phyloP scores from a whole-genome alignment of 2,113 vertebrate species.

The Scophthalmus maximus region DNA sequence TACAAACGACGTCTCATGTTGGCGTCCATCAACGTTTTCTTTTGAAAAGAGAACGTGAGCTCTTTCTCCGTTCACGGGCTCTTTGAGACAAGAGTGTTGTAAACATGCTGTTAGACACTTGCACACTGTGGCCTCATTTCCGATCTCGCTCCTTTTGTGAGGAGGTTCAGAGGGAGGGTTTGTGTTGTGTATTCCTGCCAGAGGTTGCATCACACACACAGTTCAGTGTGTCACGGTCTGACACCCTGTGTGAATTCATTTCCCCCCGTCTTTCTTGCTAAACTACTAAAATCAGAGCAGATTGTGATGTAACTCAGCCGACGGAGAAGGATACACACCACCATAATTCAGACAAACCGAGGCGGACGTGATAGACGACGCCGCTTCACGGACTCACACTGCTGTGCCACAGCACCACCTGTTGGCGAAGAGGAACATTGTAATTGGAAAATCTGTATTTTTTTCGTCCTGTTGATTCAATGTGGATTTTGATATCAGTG shows the following conservation, averaged over 20 bases:
- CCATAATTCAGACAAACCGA: conserved; percentile 32
- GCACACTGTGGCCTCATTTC: conserved; percentile 37
- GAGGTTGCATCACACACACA: conserved; percentile 45
- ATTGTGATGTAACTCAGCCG: conserved; percentile 65
- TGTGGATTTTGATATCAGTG: background rate
- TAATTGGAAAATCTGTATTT: background rate
- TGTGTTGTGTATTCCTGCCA: conserved; percentile 14
- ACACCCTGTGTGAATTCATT: conserved; percentile 37
- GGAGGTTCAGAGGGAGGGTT: conserved; percentile 13
- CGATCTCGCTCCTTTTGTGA: conserved; percentile 1
- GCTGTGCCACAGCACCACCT: conserved; percentile 61
- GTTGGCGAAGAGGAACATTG: conserved; percentile 37
- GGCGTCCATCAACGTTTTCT: conserved; percentile 33
- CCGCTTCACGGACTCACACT: background rate
- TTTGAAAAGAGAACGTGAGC: conserved; percentile 30
- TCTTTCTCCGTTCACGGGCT: conserved; percentile 3
- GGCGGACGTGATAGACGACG: conserved; percentile 12
- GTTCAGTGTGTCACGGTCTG: conserved; percentile 19
- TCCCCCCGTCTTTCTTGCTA: conserved; percentile 17
- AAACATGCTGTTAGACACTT: conserved; percentile 28
- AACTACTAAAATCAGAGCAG: conserved; percentile 7
- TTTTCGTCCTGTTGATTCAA: too few relatives aligned
- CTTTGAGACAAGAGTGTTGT: conserved; percentile 36
- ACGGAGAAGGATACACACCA: conserved; percentile 19
- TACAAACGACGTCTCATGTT: conserved; percentile 61